phyloP scores from a whole-genome alignment of 2,888 invertebrate species.

The Fragum fragum region DNA sequence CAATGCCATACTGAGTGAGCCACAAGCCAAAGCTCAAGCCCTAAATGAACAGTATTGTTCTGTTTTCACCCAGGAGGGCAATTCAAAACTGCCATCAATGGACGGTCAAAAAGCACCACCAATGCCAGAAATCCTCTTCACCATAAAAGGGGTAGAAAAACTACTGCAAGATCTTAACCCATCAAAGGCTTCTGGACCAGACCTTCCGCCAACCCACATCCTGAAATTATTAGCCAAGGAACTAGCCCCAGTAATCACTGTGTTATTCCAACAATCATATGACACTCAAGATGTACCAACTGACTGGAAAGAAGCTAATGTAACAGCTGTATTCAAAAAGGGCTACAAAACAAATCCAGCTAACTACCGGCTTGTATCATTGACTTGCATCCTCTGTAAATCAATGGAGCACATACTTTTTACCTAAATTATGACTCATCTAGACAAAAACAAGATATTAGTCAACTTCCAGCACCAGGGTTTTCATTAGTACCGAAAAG shows the following conservation, averaged over 20 bases:
- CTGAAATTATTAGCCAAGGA: constrained; percentile 38
- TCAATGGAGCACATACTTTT: constrained; percentile 29
- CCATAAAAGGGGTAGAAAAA: constrained; percentile 32
- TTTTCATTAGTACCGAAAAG: too few species aligned
- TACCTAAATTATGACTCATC: constrained; percentile 30
- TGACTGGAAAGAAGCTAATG: constrained; percentile 38
- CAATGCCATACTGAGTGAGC: constrained; percentile 4
- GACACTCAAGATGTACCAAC: constrained; percentile 37
- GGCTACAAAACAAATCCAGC: constrained; percentile 14
- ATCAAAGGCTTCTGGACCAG: constrained; percentile 40
- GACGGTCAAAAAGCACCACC: constrained; percentile 23
- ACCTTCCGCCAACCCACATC: constrained; percentile 37
- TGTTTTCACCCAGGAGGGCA: constrained; percentile 46
- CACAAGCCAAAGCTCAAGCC: constrained; percentile 30
- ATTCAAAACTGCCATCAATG: constrained; percentile 28
- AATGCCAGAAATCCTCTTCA: constrained; percentile 38
- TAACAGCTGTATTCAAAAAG: background rate
- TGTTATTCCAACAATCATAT: constrained; percentile 45
- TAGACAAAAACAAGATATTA: constrained; percentile 23
- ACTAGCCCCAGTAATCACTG: constrained; percentile 36
- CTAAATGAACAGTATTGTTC: constrained; percentile 43
- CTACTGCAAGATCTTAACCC: constrained; percentile 37
- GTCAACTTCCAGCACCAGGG: constrained; percentile 24
- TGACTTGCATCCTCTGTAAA: constrained; percentile 34
- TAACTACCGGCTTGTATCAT: constrained; percentile 37